Evolutionary conservation across 2,888 invertebrate species (phyloP), one percentile per base, ranked within the genome.

Genomic region (Ceriagrion tenellum): DNA sequence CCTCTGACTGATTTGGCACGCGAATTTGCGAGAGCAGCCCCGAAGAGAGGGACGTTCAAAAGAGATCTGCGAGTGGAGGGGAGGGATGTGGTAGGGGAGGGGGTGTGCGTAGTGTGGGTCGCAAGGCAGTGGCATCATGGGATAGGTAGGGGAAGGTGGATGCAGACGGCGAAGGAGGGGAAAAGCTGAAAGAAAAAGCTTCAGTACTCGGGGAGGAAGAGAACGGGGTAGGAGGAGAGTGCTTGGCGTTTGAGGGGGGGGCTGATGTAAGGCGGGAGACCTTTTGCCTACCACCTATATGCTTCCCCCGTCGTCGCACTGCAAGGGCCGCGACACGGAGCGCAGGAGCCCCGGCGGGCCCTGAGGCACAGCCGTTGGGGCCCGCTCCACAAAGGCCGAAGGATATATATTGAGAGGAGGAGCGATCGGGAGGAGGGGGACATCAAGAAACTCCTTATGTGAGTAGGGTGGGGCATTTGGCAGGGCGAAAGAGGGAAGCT

Each of bases 381-480:
- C 95, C 90, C 89, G 81, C 30, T 35, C 30, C 18, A 35, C 81
- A 55, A 89, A 89, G 47, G 55, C 55, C 55, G 26, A 55, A 23
- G n/a, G 89, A 35, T 16, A 81, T n/a, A 18, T n/a, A 81, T 47
- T 95, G 96, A 91, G 95, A 95, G 74, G 95, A 63, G 30, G 55
- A 18, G 56, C 23, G 88, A 56, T 18, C 88, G 30, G 18, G 20
- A 20, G 20, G 59, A 16, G 69, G 69, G 55, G 95, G 95, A 23
- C 47, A 55, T 30, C 40, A 89, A 69, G 88, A 40, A 59, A 26
- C 63, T 47, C n/a, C 95, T 88, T 40, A 56, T 6, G 30, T 30
- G 56, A 56, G 47, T 56, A 59, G 47, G 30, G n/a, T 95, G 95
- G 95, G 95, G 95, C 95, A 95, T 95, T 96, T 95, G 59, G 2